Percentiles rank a stretch among this genome's conserved stretches.
Evolutionary conservation across 2,113 vertebrate species (phyloP).

Genomic region (Chascanopsetta lugubris): DNA sequence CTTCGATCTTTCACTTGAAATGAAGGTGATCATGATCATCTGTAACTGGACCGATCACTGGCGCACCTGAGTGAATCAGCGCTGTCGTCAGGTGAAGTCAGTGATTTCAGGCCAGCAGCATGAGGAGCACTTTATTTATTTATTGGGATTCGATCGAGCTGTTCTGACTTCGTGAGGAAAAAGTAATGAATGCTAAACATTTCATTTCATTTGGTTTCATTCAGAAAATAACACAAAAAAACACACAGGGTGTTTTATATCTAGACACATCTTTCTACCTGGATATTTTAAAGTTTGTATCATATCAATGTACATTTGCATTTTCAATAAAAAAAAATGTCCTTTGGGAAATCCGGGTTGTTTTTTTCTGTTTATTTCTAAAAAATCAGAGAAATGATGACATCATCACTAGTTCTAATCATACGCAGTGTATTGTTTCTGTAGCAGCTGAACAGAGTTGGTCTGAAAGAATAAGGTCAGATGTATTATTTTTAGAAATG

Average conservation of each 20-base stretch:
- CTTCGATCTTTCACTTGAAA: slow-evolving; percentile 59
- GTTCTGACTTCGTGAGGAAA: slow-evolving; percentile 33
- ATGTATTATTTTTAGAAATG: no score
- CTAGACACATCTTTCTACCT: no score
- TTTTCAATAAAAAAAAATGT: slow-evolving; percentile 82
- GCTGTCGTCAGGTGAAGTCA: slow-evolving; percentile 52
- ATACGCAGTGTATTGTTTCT: no score
- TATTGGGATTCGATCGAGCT: slow-evolving; percentile 73
- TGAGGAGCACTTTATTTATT: slow-evolving; percentile 83
- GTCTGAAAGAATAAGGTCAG: no score
- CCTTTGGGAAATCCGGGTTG: slow-evolving; percentile 13
- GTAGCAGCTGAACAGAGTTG: no score
- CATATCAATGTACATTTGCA: slow-evolving; percentile 77
- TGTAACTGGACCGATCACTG: slow-evolving; percentile 63
- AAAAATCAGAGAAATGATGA: no score
- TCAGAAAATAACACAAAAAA: no score
- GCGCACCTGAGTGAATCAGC: slow-evolving; percentile 48
- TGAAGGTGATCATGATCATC: no score
- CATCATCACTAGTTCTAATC: no score
- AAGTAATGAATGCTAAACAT: not conserved
- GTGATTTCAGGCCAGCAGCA: slow-evolving; percentile 64
- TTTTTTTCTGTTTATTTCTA: not conserved
- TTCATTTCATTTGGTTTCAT: slow-evolving; percentile 11
- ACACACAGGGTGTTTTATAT: not conserved
- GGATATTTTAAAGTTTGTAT: slow-evolving; percentile 57